Conservation (phyloP, 2,113 vertebrate genomes). For the Pangasianodon hypophthalmus region DNA sequence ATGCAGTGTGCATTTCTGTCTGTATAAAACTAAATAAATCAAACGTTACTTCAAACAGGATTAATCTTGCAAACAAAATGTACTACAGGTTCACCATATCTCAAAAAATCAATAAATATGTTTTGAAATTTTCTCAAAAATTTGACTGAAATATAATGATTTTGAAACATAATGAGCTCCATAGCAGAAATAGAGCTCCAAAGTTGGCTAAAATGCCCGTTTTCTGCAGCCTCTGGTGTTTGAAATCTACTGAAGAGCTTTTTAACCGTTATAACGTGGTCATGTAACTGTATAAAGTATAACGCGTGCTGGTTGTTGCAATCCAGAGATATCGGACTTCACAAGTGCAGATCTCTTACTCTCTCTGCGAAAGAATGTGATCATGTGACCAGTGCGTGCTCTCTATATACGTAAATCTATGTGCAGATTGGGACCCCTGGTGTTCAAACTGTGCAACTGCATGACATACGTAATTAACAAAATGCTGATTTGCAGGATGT, state of each 20-base stretch:
- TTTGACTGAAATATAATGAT: too few species aligned
- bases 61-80: too few species aligned
- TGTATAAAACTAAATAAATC: too few species aligned
- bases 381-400: not conserved
- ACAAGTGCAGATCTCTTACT: not conserved
- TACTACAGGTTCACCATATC: too few species aligned
- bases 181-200: not conserved
- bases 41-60: too few species aligned
- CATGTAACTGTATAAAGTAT: not conserved
- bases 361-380: too few species aligned
- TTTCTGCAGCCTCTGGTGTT: not conserved
- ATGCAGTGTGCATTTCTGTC: too few species aligned
- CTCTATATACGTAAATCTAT: not conserved
- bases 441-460: not conserved
- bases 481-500: not conserved
- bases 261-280: too few species aligned
- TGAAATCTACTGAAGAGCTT: not conserved
- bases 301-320: not conserved
- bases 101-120: too few species aligned
- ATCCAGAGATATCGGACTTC: not conserved
- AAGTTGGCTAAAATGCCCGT: too few species aligned
- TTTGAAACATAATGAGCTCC: too few species aligned
- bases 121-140: too few species aligned
- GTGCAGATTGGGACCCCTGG: not conserved
- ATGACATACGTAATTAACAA: not conserved